Base-by-base conservation (phyloP, 2,888 invertebrate species). In the Microctonus aethiopoides region DNA sequence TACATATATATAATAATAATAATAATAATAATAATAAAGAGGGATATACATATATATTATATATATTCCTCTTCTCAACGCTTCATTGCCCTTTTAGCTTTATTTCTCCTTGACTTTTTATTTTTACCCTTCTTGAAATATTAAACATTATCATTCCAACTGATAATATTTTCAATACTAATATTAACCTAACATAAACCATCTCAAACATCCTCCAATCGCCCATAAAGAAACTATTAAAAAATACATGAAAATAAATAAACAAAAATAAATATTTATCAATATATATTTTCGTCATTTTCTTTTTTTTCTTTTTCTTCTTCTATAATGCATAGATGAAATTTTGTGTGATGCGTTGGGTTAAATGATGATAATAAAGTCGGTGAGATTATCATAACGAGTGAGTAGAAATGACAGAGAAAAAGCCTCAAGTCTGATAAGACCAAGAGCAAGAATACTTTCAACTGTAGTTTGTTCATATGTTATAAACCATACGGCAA, bases 311-410 rank as follows among this genome's bases (percentile, higher is more conserved):
- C 26, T 16, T 41, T 29, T n/a, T 9, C 10, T 16, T 24, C 9
- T 26, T 13, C 32, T 24, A 20, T 2, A 41, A 34, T 24, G 13
- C 36, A 10, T 24, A 36, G 36, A 41, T 39, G 60, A 39, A 62
- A 39, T 32, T 63, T 39, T 13, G 16, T 11, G 29, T 26, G 56
- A 26, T 26, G 32, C 57, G 54, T 24, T 26, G 57, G 41, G 32
- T 68, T 68, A 57, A 63, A 63, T 64, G 46, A 56, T 59, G 63
- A 68, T 68, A 68, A 68, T 64, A 68, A 64, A 64, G 64, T 67
- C 66, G 34, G 59, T 46, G 22, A 67, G 59, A 67, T 67, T 67
- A 67, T 67, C 66, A 26, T 32, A 29, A 56, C 24, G 39, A 39
- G 34, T 16, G 59, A 59, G 32, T 59, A 46, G 46, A 67, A 29